Evolutionary conservation across 1,140 invertebrate species (phyloP), one percentile per base, ranked within the genome.

Genomic region (Asobara japonica): DNA sequence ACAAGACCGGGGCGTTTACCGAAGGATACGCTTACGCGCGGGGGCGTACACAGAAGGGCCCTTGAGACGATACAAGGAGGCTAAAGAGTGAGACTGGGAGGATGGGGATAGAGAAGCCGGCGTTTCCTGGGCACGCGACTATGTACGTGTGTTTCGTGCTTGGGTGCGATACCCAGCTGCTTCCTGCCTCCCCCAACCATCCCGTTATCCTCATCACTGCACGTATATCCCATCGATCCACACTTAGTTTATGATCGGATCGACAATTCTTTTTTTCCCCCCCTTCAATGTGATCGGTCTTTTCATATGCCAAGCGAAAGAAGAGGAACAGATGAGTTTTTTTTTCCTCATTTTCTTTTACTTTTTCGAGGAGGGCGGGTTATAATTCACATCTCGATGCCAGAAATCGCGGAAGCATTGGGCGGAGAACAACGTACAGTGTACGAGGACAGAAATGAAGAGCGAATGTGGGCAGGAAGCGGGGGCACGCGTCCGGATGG

Each of bases 401-500:
- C 27, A 38, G 64, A 66, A 72, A 56, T 66, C 70, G 64, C 64
- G 62, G 64, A 72, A 66, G 62, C 64, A n/a, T 30, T 66, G 64
- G 64, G 70, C 33, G 64, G 70, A n/a, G 30, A 41, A 71, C 13
- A 20, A 70, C 16, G 36, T 61, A 16, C n/a, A 30, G 25, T 27
- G 25, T 60, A 36, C 38, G 31, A 27, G 56, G 65, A 74, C 61
- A 69, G 73, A 69, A 61, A 64, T 72, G 71, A 74, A 80, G 73
- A 36, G 48, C 30, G 65, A 64, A 60, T 41, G 38, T 71, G 65
- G 41, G 29, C 69, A 76, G 74, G 75, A 78, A 78, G 70, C 69
- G 75, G 73, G 78, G 78, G 78, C 83, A 82, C 84, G 82, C 83
- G 82, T 79, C 81, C 77, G 74, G 76, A 75, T 76, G 79, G 75